Evolutionary conservation across 2,113 vertebrate genomes (phyloP).

Genomic region (Cygnus atratus): DNA sequence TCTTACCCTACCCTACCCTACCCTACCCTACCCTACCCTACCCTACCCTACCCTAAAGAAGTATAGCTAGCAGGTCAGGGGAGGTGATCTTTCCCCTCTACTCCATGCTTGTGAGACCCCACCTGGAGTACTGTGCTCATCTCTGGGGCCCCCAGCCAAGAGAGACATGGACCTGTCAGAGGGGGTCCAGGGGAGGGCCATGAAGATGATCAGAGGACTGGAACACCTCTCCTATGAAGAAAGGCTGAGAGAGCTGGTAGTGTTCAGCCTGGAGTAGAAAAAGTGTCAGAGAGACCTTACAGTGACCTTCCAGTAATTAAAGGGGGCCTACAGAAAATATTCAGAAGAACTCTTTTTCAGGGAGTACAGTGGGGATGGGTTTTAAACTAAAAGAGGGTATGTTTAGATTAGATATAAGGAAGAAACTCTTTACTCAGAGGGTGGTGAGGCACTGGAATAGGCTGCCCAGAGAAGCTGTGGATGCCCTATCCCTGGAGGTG

Average conservation of each 20-base stretch:
- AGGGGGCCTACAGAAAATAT: not conserved
- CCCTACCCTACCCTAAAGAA: not conserved
- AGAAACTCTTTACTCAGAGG: not conserved
- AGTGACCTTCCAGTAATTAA: not conserved
- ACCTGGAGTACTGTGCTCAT: not conserved
- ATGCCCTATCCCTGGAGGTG: not conserved
- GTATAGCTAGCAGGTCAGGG: not conserved
- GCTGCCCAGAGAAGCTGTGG: not conserved
- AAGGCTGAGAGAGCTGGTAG: not conserved
- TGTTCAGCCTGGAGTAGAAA: not conserved
- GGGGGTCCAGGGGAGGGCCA: not conserved
- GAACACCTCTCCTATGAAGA: not conserved
- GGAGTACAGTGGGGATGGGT: not conserved
- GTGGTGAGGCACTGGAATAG: not conserved
- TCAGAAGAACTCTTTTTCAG: not conserved
- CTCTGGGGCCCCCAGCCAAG: not conserved
- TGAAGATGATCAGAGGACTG: not conserved
- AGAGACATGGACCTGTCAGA: not conserved
- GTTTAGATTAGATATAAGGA: not conserved
- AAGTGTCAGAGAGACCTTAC: not conserved
- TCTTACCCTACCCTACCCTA: too few species aligned
- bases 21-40: too few species aligned
- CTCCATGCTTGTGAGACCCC: not conserved
- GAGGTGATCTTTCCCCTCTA: not conserved
- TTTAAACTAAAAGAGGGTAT: not conserved